A percentile compares a stretch with the other conserved stretches of the same genome.
These are phyloP conservation scores for Brachyalestes nurse DNA, from an alignment of 2,797 vertebrate genomes.

Conservation along the genomic window DNA sequence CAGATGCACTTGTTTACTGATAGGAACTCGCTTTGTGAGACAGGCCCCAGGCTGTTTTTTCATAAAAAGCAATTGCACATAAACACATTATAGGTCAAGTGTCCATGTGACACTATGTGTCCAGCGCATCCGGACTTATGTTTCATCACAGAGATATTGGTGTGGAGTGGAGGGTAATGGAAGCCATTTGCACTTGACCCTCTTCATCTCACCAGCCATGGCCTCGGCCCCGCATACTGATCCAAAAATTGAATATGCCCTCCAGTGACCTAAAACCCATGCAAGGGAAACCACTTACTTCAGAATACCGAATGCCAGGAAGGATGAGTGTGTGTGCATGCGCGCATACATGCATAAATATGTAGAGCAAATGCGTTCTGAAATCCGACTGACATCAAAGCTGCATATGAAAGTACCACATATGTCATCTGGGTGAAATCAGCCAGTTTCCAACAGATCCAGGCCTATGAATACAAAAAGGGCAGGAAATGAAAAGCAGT, in stretches of 20 bases:
- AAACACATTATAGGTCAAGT: background rate
- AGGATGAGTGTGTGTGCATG: background rate
- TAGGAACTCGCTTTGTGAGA: no score
- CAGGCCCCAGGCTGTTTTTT: background rate
- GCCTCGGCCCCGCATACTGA: background rate
- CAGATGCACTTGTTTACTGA: no score
- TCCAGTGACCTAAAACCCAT: background rate
- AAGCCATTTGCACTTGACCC: constrained; percentile 24
- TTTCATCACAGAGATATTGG: constrained; percentile 3
- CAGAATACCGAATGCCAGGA: background rate
- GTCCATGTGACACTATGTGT: background rate
- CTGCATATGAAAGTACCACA: constrained; percentile 23
- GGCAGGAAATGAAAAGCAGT: constrained; percentile 20
- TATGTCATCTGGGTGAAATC: constrained; percentile 25
- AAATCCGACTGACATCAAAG: constrained; percentile 1
- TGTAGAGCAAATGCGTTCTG: background rate
- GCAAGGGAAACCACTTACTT: background rate
- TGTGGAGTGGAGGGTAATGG: constrained; percentile 16
- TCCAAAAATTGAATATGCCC: background rate
- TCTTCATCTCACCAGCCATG: constrained; percentile 1
- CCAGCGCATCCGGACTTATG: no score
- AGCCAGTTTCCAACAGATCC: constrained; percentile 18
- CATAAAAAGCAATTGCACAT: background rate
- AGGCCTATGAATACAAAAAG: constrained; percentile 40
- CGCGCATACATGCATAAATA: background rate